These are phyloP conservation scores for Physella acuta DNA, from an alignment of 1,140 invertebrate species.

Conservation along the genomic window DNA sequence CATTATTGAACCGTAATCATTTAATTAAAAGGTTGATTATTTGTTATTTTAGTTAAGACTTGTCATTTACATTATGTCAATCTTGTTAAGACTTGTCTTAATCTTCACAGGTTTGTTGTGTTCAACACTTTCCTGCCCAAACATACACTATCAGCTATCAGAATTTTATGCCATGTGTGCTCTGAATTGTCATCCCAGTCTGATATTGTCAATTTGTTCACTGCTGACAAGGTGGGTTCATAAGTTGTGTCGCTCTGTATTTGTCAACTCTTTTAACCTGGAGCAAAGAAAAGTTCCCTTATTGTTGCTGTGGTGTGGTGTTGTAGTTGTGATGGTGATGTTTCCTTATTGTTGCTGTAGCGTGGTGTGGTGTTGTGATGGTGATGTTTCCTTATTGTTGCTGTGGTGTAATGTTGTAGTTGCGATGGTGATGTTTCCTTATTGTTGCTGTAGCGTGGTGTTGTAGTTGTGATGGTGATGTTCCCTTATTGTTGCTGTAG, in stretches of 20 bases:
- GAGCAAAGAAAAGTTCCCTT: no score
- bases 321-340: background rate
- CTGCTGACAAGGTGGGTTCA: constrained; percentile 61
- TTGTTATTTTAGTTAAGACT: background rate
- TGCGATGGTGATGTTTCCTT: no score
- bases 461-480: background rate
- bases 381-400: background rate
- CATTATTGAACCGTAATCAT: no score
- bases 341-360: background rate
- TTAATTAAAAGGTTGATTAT: no score
- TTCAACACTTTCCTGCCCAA: constrained; percentile 72
- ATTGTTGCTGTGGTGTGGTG: no score
- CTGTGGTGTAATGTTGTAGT: constrained; percentile 39
- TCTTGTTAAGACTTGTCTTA: background rate
- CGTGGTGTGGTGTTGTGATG: background rate
- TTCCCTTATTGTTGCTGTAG: background rate
- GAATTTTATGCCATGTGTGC: constrained; percentile 71
- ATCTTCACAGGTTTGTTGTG: constrained; percentile 64
- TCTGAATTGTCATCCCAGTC: constrained; percentile 69
- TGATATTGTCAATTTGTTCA: constrained; percentile 74
- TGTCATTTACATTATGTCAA: background rate
- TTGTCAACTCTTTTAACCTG: no score
- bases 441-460: no score
- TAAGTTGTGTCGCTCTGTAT: no score
- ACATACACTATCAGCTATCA: constrained; percentile 72